Percentiles rank a stretch among this genome's conserved stretches.
Conservation (phyloP, 1,140 invertebrate genomes). For the Amyelois transitella region DNA sequence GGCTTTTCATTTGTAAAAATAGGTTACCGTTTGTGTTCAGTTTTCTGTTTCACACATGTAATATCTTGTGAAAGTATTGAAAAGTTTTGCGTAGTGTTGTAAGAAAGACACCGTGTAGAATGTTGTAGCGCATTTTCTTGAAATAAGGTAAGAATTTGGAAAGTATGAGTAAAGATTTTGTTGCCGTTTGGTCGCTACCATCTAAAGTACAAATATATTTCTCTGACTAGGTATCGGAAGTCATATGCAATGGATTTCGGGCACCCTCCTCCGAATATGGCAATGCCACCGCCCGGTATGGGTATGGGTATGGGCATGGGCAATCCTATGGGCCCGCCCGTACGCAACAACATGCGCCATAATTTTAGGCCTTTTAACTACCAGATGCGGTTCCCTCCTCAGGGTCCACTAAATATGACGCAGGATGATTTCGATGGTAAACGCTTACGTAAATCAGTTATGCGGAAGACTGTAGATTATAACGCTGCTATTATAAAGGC, state of each 20-base stretch:
- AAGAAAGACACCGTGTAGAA: slow-evolving; percentile 41
- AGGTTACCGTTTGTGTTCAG: slow-evolving; percentile 34
- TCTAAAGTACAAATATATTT: slow-evolving; percentile 48
- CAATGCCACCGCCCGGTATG: slow-evolving; percentile 62
- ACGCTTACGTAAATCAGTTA: slow-evolving; percentile 94
- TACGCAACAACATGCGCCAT: slow-evolving; percentile 62
- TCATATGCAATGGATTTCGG: slow-evolving; percentile 66
- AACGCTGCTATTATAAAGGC: slow-evolving; percentile 96
- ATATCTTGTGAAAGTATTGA: slow-evolving; percentile 17
- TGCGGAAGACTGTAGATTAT: slow-evolving; percentile 98
- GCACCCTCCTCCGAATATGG: slow-evolving; percentile 67
- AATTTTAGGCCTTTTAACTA: slow-evolving; percentile 74
- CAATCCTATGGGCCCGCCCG: slow-evolving; percentile 45
- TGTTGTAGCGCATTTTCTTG: slow-evolving; percentile 46
- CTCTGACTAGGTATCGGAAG: slow-evolving; percentile 68
- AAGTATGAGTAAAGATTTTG: not conserved
- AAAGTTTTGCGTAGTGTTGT: slow-evolving; percentile 28
- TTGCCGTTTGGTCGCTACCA: not conserved
- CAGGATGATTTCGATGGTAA: slow-evolving; percentile 96
- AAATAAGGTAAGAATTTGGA: slow-evolving; percentile 53
- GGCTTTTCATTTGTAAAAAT: slow-evolving; percentile 18
- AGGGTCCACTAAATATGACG: slow-evolving; percentile 78
- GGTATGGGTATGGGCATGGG: slow-evolving; percentile 39
- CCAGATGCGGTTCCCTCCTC: slow-evolving; percentile 73
- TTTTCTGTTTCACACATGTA: slow-evolving; percentile 9